A percentile compares a stretch with the other conserved stretches of the same genome.
Evolutionary conservation across 2,888 invertebrate species (phyloP).

Genomic region (Hermaeophaga mercurialis): DNA sequence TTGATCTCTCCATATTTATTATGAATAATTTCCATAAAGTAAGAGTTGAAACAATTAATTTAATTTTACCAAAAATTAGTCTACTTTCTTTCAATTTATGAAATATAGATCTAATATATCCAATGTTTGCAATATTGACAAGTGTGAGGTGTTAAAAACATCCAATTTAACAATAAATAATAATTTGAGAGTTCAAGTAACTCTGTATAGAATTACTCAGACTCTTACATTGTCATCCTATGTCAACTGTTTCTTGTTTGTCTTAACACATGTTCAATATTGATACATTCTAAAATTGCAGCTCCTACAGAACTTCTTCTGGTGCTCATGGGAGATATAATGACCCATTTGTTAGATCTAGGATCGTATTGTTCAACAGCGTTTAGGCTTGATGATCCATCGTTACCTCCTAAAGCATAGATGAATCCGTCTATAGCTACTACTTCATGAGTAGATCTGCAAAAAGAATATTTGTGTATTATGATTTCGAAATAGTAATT

Average conservation of each 20-base stretch:
- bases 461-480: neutral
- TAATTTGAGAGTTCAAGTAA: too few species aligned
- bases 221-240: slow-evolving; percentile 27
- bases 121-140: too few species aligned
- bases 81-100: too few species aligned
- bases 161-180: too few species aligned
- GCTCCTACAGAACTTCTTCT: slow-evolving; percentile 71
- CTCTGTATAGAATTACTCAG: neutral
- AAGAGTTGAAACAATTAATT: too few species aligned
- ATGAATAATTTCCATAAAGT: too few species aligned
- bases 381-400: slow-evolving; percentile 71
- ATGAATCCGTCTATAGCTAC: slow-evolving; percentile 67
- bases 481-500: too few species aligned
- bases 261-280: slow-evolving; percentile 57
- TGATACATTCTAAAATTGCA: slow-evolving; percentile 68
- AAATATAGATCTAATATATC: too few species aligned
- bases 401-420: slow-evolving; percentile 72
- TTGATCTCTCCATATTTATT: too few species aligned
- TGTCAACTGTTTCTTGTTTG: slow-evolving; percentile 45
- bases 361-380: slow-evolving; percentile 72
- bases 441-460: slow-evolving; percentile 71
- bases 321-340: slow-evolving; percentile 69
- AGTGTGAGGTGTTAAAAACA: too few species aligned
- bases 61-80: too few species aligned
- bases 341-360: slow-evolving; percentile 68